These are phyloP conservation scores for Equus quagga DNA, from an alignment of 2,113 vertebrate species.

Conservation along the genomic window DNA sequence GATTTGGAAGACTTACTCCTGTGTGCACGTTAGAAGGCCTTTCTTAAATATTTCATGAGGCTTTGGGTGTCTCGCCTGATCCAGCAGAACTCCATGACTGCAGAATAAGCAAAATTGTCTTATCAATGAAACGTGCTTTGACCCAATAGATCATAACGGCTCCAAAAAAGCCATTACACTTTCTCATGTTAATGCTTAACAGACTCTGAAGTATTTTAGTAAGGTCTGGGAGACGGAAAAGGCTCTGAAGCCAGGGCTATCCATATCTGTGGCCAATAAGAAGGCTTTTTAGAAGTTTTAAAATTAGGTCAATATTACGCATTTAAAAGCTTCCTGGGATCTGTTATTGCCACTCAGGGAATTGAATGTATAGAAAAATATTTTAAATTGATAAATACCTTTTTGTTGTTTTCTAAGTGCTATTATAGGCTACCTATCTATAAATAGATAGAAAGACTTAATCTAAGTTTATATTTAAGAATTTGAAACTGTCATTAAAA, in stretches of 20 bases:
- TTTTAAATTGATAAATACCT: neutral
- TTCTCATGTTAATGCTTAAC: neutral
- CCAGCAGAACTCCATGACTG: neutral
- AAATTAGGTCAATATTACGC: neutral
- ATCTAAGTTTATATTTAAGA: neutral
- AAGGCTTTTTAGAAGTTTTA: neutral
- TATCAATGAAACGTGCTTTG: neutral
- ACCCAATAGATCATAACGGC: constrained; percentile 38
- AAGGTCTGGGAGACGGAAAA: neutral
- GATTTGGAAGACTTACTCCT: neutral
- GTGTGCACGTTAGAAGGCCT: neutral
- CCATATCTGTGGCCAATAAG: neutral
- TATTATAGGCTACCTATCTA: neutral
- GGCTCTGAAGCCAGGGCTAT: rapidly evolving
- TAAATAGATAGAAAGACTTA: neutral
- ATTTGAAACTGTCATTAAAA: neutral
- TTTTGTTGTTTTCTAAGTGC: neutral
- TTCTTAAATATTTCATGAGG: constrained; percentile 64
- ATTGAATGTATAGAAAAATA: neutral
- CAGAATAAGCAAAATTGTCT: constrained; percentile 10
- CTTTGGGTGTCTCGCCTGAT: constrained; percentile 14
- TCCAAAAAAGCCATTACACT: neutral
- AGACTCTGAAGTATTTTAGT: neutral
- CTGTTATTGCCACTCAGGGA: neutral
- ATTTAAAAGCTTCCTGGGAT: neutral